These are phyloP conservation scores for Pogona vitticeps DNA, from an alignment of 2,113 vertebrate species.

Conservation along the genomic window DNA sequence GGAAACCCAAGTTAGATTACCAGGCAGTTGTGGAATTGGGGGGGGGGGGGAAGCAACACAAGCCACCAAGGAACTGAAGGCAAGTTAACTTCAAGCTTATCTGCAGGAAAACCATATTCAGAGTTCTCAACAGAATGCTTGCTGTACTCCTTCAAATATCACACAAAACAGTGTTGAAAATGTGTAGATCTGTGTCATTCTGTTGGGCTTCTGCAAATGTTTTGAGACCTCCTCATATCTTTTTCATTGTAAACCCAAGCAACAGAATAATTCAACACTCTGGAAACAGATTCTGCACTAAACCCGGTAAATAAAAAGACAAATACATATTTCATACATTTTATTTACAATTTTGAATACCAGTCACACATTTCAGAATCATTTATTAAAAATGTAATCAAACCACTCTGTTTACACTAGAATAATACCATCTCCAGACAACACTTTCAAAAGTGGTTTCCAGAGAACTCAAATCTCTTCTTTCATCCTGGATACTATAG, in stretches of 20 bases:
- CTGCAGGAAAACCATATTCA: slow-evolving; percentile 46
- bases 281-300: slow-evolving; percentile 82
- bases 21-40: slow-evolving; percentile 31
- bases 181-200: slow-evolving; percentile 72
- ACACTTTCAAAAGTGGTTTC: slow-evolving; percentile 80
- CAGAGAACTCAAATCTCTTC: slow-evolving; percentile 75
- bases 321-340: slow-evolving; percentile 99
- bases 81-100: slow-evolving; percentile 53
- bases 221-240: slow-evolving; percentile 63
- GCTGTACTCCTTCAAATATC: slow-evolving; percentile 69
- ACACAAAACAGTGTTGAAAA: slow-evolving; percentile 73
- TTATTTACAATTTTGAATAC: slow-evolving; percentile 97
- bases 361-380: slow-evolving; percentile 96
- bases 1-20: slow-evolving; percentile 39
- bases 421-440: slow-evolving; percentile 81
- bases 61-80: slow-evolving; percentile 51
- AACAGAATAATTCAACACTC: slow-evolving; percentile 74
- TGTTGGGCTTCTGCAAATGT: slow-evolving; percentile 70
- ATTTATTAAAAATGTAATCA: slow-evolving; percentile 79
- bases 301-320: slow-evolving; percentile 98
- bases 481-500: slow-evolving; percentile 72
- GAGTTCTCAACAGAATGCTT: slow-evolving; percentile 56
- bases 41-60: slow-evolving; percentile 5
- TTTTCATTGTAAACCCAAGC: slow-evolving; percentile 66
- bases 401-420: slow-evolving; percentile 85